Conservation (phyloP, 2,797 vertebrate species). For the Crocidura indochinensis region DNA sequence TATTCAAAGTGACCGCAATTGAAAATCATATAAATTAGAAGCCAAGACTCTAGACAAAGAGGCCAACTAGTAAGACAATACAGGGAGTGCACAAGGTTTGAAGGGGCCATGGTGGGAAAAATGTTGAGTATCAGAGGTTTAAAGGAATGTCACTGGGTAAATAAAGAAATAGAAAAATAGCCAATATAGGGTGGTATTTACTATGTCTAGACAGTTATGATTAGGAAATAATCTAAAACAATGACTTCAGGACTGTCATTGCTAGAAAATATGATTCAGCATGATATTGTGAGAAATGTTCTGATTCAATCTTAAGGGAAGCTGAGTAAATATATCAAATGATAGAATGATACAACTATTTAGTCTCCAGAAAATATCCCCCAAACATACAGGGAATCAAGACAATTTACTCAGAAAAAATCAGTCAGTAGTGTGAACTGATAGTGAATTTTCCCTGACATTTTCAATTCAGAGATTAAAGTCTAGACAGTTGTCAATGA, state of each 20-base stretch:
- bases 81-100: too few species aligned
- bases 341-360: background rate
- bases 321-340: background rate
- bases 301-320: background rate
- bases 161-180: background rate
- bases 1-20: too few species aligned
- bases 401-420: background rate
- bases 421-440: background rate
- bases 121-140: background rate
- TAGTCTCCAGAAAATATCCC: background rate
- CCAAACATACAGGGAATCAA: background rate
- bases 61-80: too few species aligned
- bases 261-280: background rate
- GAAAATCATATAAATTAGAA: too few species aligned
- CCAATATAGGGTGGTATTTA: background rate
- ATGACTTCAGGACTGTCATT: background rate
- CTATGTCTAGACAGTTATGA: background rate
- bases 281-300: background rate
- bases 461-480: background rate
- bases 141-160: background rate
- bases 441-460: background rate
- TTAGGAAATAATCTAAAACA: slow-evolving; percentile 14
- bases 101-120: too few species aligned
- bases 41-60: too few species aligned
- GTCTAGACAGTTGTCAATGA: too few species aligned